Base-by-base conservation (phyloP, 1,140 invertebrate species). In the Gonioctena quinquepunctata region DNA sequence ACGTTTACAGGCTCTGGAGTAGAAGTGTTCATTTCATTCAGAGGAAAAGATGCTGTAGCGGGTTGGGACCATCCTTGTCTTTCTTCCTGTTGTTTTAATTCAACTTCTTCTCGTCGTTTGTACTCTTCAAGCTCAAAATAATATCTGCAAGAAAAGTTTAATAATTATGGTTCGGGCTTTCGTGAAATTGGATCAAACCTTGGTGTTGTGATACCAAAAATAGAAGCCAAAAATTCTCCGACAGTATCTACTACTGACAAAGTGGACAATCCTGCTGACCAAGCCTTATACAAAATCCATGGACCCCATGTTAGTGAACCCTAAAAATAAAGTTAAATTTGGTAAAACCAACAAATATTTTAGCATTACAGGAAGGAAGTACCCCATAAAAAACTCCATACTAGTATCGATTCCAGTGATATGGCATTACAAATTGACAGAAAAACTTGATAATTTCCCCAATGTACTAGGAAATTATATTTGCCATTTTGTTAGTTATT, bases 161-260 rank as follows among this genome's bases (percentile, higher is more conserved):
- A 59, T 56, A n/a, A 8, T 16, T 42, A n/a, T n/a, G 23, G 13
- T 16, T 23, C 11, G 0, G 48, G 2, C 6, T 66, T 54, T 66
- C 7, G n/a, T 52, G 4, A 21, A 28, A 64, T n/a, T n/a, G 16
- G 54, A 16, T 11, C 13, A 61, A 64, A 75, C 73, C 68, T 74
- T 2, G 94, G 94, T 16, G 92, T 89, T 6, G 95, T 96, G 56
- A 97, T 97, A 1, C 95, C 95, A 80, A 97, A 91, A 79, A 96
- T 91, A 73, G 88, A 89, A 1, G 95, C 94, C 23, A 97, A 80
- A 26, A 88, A 88, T 83, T 96, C 95, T 2, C 95, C 95, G 26
- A 94, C 85, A 77, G 91, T 91, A 83, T 97, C 95, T 71, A 94
- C 92, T 42, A 88, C 93, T 80, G 88, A 85, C 33, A 95, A 79